Base-by-base conservation (phyloP, 2,113 vertebrate genomes). In the Ranitomeya imitator region DNA sequence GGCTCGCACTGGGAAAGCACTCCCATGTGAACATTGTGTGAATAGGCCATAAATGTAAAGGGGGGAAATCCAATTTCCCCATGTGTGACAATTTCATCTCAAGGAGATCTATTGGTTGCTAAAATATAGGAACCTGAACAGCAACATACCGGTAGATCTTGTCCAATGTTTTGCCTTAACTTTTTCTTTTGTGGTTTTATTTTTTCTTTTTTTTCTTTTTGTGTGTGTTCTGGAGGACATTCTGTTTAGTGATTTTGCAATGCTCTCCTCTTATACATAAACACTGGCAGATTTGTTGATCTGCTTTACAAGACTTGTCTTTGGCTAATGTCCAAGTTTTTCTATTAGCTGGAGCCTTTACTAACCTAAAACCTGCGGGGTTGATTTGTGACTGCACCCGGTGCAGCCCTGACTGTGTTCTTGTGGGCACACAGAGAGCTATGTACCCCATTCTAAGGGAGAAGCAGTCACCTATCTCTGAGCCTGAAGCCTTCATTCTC, bases 231-330 rank as follows among this genome's bases (percentile, higher is more conserved):
- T 45, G 3, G 1, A 1, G 37, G 37, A 45, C 2, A 63, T 13
- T 82, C 31, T 83, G 45, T 67, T 83, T 65, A 63, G n/a, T 83
- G 79, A 45, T 31, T 19, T 23, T 51, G 37, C 18, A 45, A 9
- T 83, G 6, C 7, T 84, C 54, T 55, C 8, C 65, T 55, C 8
- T 16, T 55, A 13, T 73, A 11, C 67, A 85, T 16, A 73, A 57
- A 85, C 52, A 85, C n/a, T 85, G 23, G 67, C 83, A 74, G 52
- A 73, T 71, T 69, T 73, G 67, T 73, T 71, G 65, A 37, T 73
- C 67, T 85, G 52, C 15, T 73, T 18, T 73, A 11, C 21, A 55
- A 59, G 23, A 7, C 80, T 31, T 19, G 80, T 55, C 51, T 81
- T 83, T 83, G 81, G 81, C n/a, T 52, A 10, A 12, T 45, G 18